Percentiles rank a stretch among this genome's conserved stretches.
Evolutionary conservation across 2,888 invertebrate genomes (phyloP).

Genomic region (Baronia brevicornis): DNA sequence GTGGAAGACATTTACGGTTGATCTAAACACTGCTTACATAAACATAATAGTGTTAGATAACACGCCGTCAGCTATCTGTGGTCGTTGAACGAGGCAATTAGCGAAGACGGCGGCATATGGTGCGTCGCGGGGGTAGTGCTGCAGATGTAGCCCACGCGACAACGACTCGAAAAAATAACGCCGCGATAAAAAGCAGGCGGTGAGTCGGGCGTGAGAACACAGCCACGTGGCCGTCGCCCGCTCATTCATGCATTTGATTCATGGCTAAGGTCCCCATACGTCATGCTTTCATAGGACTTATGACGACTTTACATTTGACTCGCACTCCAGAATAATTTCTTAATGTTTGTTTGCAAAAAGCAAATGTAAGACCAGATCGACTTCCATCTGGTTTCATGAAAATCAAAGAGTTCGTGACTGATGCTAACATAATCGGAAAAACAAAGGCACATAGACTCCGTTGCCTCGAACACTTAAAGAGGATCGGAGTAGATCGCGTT

Average conservation of each 20-base stretch:
- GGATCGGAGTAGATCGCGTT: no score
- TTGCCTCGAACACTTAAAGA: no score
- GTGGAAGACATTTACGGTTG: no score
- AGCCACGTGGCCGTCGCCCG: constrained; percentile 62
- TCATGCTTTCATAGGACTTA: constrained; percentile 23
- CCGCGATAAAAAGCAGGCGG: constrained; percentile 59
- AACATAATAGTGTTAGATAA: constrained; percentile 1
- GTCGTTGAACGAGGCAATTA: constrained; percentile 62
- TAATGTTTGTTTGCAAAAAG: no score
- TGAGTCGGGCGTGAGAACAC: constrained; percentile 59
- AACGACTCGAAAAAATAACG: constrained; percentile 36
- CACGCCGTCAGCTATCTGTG: no score
- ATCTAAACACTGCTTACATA: no score
- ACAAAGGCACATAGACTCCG: no score
- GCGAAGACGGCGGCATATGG: constrained; percentile 61
- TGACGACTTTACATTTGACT: constrained; percentile 16
- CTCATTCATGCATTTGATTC: constrained; percentile 74
- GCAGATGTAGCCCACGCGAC: constrained; percentile 69
- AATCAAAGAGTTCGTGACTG: no score
- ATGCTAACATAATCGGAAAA: no score
- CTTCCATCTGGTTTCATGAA: no score
- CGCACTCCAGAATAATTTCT: no score
- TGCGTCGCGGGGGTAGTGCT: constrained; percentile 57
- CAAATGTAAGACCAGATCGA: no score
- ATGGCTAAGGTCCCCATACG: constrained; percentile 51